Conservation (phyloP, 2,888 invertebrate species). For the Standfussiana lucernea region DNA sequence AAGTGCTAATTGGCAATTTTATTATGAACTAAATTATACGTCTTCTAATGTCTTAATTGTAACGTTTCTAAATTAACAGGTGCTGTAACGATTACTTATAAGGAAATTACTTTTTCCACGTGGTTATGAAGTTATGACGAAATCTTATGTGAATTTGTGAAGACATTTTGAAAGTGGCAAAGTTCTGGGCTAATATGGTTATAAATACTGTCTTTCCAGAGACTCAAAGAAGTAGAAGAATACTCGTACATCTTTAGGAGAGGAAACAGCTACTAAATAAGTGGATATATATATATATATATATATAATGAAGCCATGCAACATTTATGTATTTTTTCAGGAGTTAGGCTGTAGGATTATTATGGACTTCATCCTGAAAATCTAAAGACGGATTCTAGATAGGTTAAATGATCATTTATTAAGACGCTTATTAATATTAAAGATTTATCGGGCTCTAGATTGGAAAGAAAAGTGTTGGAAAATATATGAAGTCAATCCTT, state of each 20-base stretch:
- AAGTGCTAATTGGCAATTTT: slow-evolving; percentile 4
- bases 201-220: too few species aligned
- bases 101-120: not conserved
- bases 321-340: not conserved
- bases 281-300: too few species aligned
- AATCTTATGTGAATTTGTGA: not conserved
- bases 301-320: too few species aligned
- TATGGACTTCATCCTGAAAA: not conserved
- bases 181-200: not conserved
- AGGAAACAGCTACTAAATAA: not conserved
- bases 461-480: too few species aligned
- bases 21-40: slow-evolving; percentile 6
- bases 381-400: too few species aligned
- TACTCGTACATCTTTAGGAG: not conserved
- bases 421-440: too few species aligned
- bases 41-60: slow-evolving; percentile 5
- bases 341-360: not conserved
- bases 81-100: not conserved
- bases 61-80: not conserved
- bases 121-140: not conserved
- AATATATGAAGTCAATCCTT: too few species aligned
- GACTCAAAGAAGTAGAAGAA: too few species aligned
- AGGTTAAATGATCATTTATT: too few species aligned
- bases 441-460: too few species aligned
- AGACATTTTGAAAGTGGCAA: not conserved